Evolutionary conservation across 1,140 invertebrate genomes (phyloP).

Genomic region (Bombus haemorrhoidalis): DNA sequence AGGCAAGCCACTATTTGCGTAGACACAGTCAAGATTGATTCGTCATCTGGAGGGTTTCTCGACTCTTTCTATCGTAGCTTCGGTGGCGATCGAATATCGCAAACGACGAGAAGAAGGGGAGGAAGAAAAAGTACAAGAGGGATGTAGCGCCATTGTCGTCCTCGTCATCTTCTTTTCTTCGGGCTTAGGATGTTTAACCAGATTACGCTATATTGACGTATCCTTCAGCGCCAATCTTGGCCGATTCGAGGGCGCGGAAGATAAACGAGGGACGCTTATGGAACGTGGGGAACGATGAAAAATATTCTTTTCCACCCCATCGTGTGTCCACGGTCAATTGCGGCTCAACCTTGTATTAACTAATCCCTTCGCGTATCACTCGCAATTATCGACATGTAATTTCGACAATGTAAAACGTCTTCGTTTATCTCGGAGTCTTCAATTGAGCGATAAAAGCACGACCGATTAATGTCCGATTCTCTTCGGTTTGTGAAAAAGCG

Average conservation of each 20-base stretch:
- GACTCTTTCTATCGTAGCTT: not conserved
- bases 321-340: not conserved
- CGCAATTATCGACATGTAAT: constrained; percentile 7
- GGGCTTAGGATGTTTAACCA: constrained; percentile 24
- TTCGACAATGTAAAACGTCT: not conserved
- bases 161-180: not conserved
- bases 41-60: not conserved
- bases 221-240: constrained; percentile 10
- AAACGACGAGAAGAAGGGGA: too few species aligned
- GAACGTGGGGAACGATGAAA: not conserved
- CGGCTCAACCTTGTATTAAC: not conserved
- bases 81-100: not conserved
- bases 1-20: not conserved
- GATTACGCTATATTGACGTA: constrained; percentile 30
- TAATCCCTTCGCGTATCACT: not conserved
- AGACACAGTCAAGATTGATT: constrained; percentile 24
- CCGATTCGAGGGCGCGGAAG: not conserved
- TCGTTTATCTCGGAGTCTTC: not conserved
- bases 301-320: not conserved
- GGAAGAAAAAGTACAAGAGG: not conserved
- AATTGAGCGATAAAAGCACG: not conserved
- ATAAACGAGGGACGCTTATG: constrained; percentile 14
- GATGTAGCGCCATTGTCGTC: constrained; percentile 3
- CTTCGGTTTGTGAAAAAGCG: too few species aligned
- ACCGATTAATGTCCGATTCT: too few species aligned